Conservation (phyloP, 2,888 invertebrate species). For the Microplitis manilae region DNA sequence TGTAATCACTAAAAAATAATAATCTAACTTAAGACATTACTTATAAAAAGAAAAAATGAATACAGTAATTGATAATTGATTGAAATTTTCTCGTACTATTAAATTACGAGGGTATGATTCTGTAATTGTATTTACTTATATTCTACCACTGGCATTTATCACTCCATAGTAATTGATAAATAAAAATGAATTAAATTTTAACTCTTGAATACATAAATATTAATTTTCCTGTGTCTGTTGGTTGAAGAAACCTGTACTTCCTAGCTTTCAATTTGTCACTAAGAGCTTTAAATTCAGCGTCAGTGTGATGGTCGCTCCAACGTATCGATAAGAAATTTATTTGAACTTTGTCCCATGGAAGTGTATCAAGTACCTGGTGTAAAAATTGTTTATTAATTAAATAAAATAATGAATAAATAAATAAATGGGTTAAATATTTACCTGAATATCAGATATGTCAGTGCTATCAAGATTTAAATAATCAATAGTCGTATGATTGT, state of each 20-base stretch:
- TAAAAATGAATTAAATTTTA: conserved; percentile 4
- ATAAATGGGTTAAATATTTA: conserved; percentile 34
- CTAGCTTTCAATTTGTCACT: conserved; percentile 61
- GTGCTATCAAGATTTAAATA: conserved; percentile 79
- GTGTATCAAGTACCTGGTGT: conserved; percentile 67
- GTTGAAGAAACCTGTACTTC: conserved; percentile 62
- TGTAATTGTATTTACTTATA: no score
- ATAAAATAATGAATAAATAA: conserved; percentile 1
- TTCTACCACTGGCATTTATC: neutral
- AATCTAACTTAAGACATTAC: neutral
- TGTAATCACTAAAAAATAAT: neutral
- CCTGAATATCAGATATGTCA: conserved; percentile 65
- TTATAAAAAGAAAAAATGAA: neutral
- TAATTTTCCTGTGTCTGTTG: conserved; percentile 62
- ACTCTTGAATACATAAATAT: conserved; percentile 60
- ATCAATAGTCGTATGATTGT: conserved; percentile 80
- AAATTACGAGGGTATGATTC: no score
- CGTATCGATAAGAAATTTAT: conserved; percentile 67
- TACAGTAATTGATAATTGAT: no score
- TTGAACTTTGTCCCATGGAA: conserved; percentile 67
- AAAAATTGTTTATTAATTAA: conserved; percentile 6
- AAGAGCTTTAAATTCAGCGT: conserved; percentile 63
- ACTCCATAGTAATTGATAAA: neutral
- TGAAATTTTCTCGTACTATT: no score
- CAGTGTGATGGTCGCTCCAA: conserved; percentile 65